Conservation (phyloP, 2,888 invertebrate genomes). For the Linnaemya tessellans region DNA sequence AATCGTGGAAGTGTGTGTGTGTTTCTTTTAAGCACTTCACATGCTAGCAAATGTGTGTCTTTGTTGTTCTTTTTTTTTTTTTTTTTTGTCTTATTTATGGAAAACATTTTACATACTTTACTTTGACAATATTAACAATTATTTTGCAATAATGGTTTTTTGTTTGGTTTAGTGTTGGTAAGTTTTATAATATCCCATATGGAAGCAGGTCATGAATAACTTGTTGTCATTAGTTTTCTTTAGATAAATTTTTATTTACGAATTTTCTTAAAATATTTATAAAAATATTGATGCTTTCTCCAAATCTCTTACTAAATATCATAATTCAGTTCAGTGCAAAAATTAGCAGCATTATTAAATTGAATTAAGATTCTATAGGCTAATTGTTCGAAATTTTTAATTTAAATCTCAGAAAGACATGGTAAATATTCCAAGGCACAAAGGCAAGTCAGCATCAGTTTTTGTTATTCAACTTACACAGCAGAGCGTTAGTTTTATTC, state of each 20-base stretch:
- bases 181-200: neutral
- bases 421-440: too few species aligned
- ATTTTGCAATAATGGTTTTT: slow-evolving; percentile 60
- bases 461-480: too few species aligned
- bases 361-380: too few species aligned
- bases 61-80: neutral
- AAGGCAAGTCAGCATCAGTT: too few species aligned
- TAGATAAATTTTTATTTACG: neutral
- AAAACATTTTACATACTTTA: slow-evolving; percentile 56
- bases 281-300: too few species aligned
- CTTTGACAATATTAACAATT: slow-evolving; percentile 69
- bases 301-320: neutral
- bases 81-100: neutral
- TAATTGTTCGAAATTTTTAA: too few species aligned
- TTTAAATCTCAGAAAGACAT: too few species aligned
- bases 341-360: neutral
- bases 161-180: slow-evolving; percentile 13
- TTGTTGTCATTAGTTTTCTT: neutral
- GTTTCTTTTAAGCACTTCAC: slow-evolving; percentile 12
- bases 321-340: neutral
- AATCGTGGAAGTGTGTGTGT: neutral
- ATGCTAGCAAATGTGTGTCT: neutral
- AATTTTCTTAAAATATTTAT: neutral
- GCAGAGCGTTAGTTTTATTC: too few species aligned
- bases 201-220: slow-evolving; percentile 4